Evolutionary conservation across 92 coral and sea anemone species (phyloP), one percentile per base, ranked within the genome.

Genomic region (Anthopleura xanthogrammica): DNA sequence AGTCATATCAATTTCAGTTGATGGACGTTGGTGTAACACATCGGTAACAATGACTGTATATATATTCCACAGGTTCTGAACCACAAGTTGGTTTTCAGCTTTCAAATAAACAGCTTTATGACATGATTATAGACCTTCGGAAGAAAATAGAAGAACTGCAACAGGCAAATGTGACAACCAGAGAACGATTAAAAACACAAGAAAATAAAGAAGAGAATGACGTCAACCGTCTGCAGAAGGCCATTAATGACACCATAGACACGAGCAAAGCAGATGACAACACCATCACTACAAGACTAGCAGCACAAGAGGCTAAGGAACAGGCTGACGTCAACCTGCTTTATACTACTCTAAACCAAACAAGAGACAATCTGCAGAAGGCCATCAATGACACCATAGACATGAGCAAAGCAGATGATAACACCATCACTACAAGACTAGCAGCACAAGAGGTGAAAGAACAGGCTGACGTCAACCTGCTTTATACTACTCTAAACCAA

Each of bases 51-150:
- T 14, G 2, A 14, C 14, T 54, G 16, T 6, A 0, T 54, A 12
- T 54, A 54, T 54, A 54, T 20, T 43, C 23, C 56, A 41, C 60
- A 80, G 74, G 74, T 29, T 29, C 19, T 14, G 83, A 64, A n/a
- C 83, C 83, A 17, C 84, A 81, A 70, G 50, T 70, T 50, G 84
- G 84, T 19, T 81, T 81, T 70, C 77, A 71, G 22, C 84, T 81
- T 43, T 81, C 84, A 41, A 81, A 81, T 70, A 55, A 81, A 81
- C 77, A 81, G 66, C 52, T 81, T 5, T 43, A 68, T 36, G 42
- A 81, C 43, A 41, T 41, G 41, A 70, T 70, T 10, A 11, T 7
- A 10, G 77, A 65, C 39, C 83, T 80, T 46, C 56, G 48, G 54
- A 41, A 68, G 72, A 71, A 80, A 23, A 71, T 80, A 3, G 55